Evolutionary conservation across 2,113 vertebrate genomes (phyloP), one percentile per base, ranked within the genome.

Genomic region (Eira barbara): DNA sequence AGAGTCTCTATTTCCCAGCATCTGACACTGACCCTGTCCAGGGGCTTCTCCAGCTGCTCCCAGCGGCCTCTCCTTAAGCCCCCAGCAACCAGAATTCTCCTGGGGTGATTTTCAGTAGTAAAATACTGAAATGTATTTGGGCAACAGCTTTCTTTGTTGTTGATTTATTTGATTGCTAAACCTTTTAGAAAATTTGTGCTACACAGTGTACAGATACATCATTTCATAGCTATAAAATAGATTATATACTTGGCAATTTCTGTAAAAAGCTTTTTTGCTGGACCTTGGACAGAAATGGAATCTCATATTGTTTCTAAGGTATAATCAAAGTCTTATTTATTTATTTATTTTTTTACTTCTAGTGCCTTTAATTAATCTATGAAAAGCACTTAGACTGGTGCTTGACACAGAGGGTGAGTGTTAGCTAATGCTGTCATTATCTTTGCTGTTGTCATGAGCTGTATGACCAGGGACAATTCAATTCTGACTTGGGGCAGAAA

Each of bases 91-190:
- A 59, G 36, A 82, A 34, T 76, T 89, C 80, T 83, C 69, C 85
- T 55, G 27, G 42, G 31, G 18, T 76, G 15, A 83, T 29, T 65
- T 65, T 85, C 29, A 89, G 18, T 57, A 78, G 63, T 80, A 82
- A 86, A 93, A 88, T 42, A 84, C 73, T 94, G 92, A 82, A 79
- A 80, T 31, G 18, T 52, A 73, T n/a, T 92, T 74, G 67, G 91
- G 36, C 45, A 73, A 29, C 31, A 47, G 76, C 79, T 67, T 96
- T 84, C 73, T 83, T 94, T 79, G 31, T 57, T 95, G 18, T 82
- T 92, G 73, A 92, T 86, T 89, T 91, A 82, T 34, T 89, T 73
- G 65, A 83, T 74, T 67, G 36, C 67, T 89, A 96, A 96, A 45
- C 52, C 25, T 86, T 88, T 89, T 39, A 80, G 73, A 96, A 94